A percentile compares a stretch with the other conserved stretches of the same genome.
Conservation (phyloP, 2,888 invertebrate genomes). For the Blastobasis lacticolella region DNA sequence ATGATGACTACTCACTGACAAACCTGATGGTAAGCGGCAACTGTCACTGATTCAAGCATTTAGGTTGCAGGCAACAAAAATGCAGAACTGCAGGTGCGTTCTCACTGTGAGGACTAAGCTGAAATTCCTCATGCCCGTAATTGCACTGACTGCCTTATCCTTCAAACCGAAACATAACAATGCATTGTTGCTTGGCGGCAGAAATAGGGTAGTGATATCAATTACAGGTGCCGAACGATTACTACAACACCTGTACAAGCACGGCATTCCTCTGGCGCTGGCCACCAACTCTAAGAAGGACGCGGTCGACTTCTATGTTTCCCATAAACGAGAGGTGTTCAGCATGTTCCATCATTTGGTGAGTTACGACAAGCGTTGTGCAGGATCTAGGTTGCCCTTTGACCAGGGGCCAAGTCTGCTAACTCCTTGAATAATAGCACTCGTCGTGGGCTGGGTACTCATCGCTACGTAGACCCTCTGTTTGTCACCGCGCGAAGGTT, state of each 20-base stretch:
- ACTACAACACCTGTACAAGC: conserved; percentile 79
- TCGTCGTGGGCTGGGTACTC: not conserved
- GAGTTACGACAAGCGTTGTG: conserved; percentile 15
- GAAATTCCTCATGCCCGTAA: too few species aligned
- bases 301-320: conserved; percentile 75
- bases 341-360: conserved; percentile 82
- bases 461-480: not conserved
- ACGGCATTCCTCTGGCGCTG: conserved; percentile 86
- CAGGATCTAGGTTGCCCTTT: not conserved
- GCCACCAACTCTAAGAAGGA: conserved; percentile 87
- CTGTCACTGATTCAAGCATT: too few species aligned
- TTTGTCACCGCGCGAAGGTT: too few species aligned
- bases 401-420: not conserved
- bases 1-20: too few species aligned
- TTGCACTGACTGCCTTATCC: too few species aligned
- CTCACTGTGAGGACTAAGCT: too few species aligned
- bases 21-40: too few species aligned
- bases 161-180: too few species aligned
- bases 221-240: conserved; percentile 82
- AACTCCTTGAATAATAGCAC: not conserved
- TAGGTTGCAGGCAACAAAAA: too few species aligned
- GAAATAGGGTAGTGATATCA: not conserved
- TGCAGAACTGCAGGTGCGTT: too few species aligned
- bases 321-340: conserved; percentile 78
- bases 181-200: too few species aligned